These are phyloP conservation scores for Micrastur ruficollis DNA, from an alignment of 2,797 vertebrate genomes.

Conservation along the genomic window DNA sequence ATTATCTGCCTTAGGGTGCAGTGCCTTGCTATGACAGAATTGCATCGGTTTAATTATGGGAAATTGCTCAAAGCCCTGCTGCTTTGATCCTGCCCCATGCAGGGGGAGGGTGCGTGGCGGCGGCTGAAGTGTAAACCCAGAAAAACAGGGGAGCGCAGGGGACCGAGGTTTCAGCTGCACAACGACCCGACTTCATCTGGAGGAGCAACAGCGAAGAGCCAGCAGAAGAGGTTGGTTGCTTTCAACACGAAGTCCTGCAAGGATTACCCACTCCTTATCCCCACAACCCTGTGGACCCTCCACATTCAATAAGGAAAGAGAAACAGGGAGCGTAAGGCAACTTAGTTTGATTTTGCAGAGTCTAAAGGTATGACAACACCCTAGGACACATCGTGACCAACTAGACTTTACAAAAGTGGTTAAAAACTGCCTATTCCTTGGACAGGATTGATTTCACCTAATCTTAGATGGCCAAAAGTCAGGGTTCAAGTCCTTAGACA, in stretches of 20 bases:
- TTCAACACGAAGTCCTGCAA: background rate
- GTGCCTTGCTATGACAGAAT: background rate
- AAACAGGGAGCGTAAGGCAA: fast-evolving
- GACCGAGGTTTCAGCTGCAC: background rate
- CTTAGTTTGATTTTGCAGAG: background rate
- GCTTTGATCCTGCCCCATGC: background rate
- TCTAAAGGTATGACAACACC: background rate
- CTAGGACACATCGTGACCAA: background rate
- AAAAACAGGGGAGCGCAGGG: background rate
- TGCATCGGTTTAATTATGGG: background rate
- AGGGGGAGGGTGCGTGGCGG: background rate
- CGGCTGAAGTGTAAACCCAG: background rate
- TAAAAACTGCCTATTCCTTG: background rate
- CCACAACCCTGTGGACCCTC: background rate
- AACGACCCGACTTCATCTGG: background rate
- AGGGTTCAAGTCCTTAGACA: background rate
- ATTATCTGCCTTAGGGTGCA: background rate
- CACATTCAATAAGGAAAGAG: background rate
- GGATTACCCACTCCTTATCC: background rate
- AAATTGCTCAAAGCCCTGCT: background rate
- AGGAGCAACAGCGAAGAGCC: background rate
- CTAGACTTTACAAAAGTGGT: background rate
- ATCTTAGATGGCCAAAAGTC: background rate
- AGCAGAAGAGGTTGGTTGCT: background rate
- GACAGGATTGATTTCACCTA: background rate